Conservation (phyloP, 2,888 invertebrate genomes). For the Homarus gammarus region DNA sequence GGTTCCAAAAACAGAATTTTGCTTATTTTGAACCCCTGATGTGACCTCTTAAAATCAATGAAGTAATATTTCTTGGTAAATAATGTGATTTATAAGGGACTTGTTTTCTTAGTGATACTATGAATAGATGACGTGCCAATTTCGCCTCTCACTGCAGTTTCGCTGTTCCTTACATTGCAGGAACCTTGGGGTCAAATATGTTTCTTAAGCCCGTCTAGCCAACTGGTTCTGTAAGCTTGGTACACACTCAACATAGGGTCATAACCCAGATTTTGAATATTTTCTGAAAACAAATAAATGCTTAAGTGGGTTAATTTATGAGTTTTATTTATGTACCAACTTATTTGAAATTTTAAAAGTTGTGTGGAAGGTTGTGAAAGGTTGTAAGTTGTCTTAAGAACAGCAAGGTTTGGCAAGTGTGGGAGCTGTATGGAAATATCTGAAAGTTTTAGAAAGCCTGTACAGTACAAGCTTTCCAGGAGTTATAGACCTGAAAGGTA, state of each 20-base stretch:
- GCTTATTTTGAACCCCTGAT: too few relatives aligned
- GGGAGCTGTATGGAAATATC: too few relatives aligned
- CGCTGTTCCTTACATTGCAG: constrained; percentile 18
- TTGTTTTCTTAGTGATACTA: constrained; percentile 16
- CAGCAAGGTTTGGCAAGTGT: background rate
- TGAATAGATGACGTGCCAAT: constrained; percentile 48
- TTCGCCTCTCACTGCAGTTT: constrained; percentile 30
- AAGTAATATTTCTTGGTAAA: background rate
- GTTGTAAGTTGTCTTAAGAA: background rate
- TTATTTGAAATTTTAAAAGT: background rate
- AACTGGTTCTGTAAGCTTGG: constrained; percentile 38
- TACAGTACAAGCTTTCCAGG: too few relatives aligned
- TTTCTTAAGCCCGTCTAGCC: constrained; percentile 7
- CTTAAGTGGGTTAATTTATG: constrained; percentile 44
- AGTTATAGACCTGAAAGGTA: background rate
- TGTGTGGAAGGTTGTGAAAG: background rate
- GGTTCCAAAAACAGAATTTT: too few relatives aligned
- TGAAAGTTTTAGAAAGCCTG: too few relatives aligned
- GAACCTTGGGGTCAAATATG: constrained; percentile 9
- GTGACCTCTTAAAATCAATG: background rate
- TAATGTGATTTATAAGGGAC: background rate
- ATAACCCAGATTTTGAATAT: constrained; percentile 46
- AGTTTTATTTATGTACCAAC: constrained; percentile 11
- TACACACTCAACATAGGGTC: constrained; percentile 33
- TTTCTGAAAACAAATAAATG: constrained; percentile 57